Evolutionary conservation across 2,797 vertebrate genomes (phyloP).

Genomic region (Alauda arvensis): DNA sequence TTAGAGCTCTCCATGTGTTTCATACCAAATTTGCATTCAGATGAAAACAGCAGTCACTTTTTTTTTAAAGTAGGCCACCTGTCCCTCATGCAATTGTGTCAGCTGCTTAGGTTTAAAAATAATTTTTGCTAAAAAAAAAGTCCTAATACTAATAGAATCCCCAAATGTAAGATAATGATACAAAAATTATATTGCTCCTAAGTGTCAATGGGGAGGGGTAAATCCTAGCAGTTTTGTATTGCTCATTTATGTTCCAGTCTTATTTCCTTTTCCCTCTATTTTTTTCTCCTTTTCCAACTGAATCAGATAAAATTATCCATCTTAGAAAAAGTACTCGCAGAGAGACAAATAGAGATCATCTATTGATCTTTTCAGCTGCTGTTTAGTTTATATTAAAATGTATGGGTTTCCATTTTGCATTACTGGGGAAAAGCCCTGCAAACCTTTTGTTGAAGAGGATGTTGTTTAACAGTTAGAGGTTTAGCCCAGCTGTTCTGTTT

Average conservation of each 20-base stretch:
- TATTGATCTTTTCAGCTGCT: neutral
- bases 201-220: neutral
- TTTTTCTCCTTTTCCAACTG: neutral
- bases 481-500: neutral
- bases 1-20: neutral
- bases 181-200: neutral
- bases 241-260: neutral
- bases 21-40: neutral
- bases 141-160: neutral
- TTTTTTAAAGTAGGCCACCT: conserved; percentile 44
- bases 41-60: neutral
- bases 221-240: neutral
- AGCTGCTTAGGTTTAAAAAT: conserved; percentile 45
- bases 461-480: neutral
- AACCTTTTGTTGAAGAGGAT: neutral
- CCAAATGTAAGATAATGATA: conserved; percentile 8
- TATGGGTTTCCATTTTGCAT: neutral
- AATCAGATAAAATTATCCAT: neutral
- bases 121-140: neutral
- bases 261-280: neutral
- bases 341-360: neutral
- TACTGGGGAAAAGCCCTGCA: neutral
- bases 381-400: neutral
- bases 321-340: neutral
- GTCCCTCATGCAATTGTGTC: conserved; percentile 30